Percentiles rank a stretch among this genome's conserved stretches.
Conservation (phyloP, 2,888 invertebrate genomes). For the Omphaloscelis lunosa region DNA sequence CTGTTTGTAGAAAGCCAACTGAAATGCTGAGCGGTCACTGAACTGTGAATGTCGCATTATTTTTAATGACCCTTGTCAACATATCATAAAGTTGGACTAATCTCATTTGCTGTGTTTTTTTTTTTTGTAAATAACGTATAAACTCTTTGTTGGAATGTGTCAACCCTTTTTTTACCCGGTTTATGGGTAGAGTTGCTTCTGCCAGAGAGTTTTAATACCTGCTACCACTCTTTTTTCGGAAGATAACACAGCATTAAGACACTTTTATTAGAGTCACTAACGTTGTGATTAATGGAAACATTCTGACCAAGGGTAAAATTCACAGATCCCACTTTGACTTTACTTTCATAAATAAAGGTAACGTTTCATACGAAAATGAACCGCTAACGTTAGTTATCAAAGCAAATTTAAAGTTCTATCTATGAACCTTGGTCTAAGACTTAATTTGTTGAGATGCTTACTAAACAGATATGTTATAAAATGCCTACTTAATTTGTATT, state of each 20-base stretch:
- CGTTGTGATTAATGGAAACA: background rate
- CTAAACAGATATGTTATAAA: too few species aligned
- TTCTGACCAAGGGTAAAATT: background rate
- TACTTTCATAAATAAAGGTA: too few species aligned
- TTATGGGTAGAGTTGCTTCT: constrained; percentile 13
- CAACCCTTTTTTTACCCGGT: constrained; percentile 42
- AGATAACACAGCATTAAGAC: background rate
- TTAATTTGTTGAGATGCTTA: too few species aligned
- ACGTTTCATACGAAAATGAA: too few species aligned
- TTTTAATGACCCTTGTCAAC: constrained; percentile 60
- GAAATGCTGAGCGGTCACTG: constrained; percentile 36
- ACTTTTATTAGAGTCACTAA: constrained; percentile 3
- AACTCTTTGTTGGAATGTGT: constrained; percentile 36
- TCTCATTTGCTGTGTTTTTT: constrained; percentile 34
- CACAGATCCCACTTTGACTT: background rate
- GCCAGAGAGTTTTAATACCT: constrained; percentile 2
- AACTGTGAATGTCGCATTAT: constrained; percentile 32
- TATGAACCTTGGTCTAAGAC: background rate
- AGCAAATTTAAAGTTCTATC: background rate
- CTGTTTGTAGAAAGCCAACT: constrained; percentile 29
- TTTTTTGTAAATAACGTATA: constrained; percentile 46
- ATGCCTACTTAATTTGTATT: too few species aligned
- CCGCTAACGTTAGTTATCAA: background rate
- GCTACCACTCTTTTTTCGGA: background rate
- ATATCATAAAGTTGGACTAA: constrained; percentile 51